Evolutionary conservation across 35 echinoderm and acorn worm species (phyloP), one percentile per base, ranked within the genome.

Genomic region (Chiridota heheva): DNA sequence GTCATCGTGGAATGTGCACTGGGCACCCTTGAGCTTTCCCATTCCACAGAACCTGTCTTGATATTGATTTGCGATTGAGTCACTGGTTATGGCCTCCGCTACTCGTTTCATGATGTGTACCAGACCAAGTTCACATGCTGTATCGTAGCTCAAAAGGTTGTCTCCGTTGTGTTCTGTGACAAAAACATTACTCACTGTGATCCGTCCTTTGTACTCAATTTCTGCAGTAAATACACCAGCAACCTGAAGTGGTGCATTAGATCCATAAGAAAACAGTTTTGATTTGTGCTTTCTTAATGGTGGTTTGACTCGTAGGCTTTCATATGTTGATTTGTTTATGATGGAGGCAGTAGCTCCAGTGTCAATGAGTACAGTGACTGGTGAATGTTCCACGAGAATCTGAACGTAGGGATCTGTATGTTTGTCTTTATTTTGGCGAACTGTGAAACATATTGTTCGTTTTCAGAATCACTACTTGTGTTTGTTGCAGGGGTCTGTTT

Each of bases 1-100:
- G 20, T 80, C 57, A n/a, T 20, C 57, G 17, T 80, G 76, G 18
- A 80, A 32, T 63, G 29, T 63, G 38, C 32, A 62, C 57, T 80
- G 76, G 57, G 42, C 37, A n/a, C 63, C 56, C 22, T 44, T 67
- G 1, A 81, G 1, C 42, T 67, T 81, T 17, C 78, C 36, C 16
- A 81, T 45, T 12, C 47, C 47, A n/a, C 8, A 8, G n/a, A 8
- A 51, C n/a, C 10, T 13, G 48, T 53, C 48, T n/a, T 53, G 48
- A 53, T 53, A 53, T 53, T 53, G 10, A 13, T 53, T n/a, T 53
- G n/a, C n/a, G 10, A 53, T 10, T n/a, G 10, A 53, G 10, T n/a
- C n/a, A n/a, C n/a, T n/a, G n/a, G n/a, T n/a, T 10, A 53, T 7
- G n/a, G 22, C n/a, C 36, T 7, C 18, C n/a, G n/a, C n/a, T 6